Conservation (phyloP, 1,140 invertebrate species). For the Hermetia illucens region DNA sequence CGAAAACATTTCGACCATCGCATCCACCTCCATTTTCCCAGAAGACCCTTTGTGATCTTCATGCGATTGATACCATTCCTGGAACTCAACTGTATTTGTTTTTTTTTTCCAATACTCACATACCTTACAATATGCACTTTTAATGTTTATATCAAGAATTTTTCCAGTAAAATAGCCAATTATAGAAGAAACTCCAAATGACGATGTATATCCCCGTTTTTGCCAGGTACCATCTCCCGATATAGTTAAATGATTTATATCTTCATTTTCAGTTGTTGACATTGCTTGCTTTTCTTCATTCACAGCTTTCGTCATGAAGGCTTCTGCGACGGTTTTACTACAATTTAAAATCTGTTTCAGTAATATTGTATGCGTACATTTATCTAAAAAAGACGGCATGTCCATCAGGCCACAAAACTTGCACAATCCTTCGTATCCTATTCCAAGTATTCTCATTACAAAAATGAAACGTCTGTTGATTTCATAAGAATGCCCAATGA, state of each 20-base stretch:
- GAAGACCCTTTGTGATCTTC: constrained; percentile 12
- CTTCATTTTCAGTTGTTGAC: not conserved
- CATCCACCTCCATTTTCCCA: constrained; percentile 16
- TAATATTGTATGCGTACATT: constrained; percentile 4
- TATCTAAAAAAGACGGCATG: constrained; percentile 2
- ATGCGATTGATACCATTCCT: constrained; percentile 2
- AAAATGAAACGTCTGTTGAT: constrained; percentile 1
- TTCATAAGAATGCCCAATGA: not conserved
- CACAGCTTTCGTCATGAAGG: too few species aligned
- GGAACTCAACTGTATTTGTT: not conserved
- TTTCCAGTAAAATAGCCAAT: constrained; percentile 11
- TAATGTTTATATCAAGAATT: constrained; percentile 8
- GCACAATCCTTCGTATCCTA: not conserved
- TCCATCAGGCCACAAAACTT: not conserved
- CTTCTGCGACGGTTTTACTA: constrained; percentile 3
- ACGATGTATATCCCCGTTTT: constrained; percentile 9
- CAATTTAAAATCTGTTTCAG: constrained; percentile 4
- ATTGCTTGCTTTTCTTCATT: constrained; percentile 6
- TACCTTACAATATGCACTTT: constrained; percentile 2
- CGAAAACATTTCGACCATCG: constrained; percentile 15
- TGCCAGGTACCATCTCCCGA: constrained; percentile 14
- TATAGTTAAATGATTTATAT: constrained; percentile 5
- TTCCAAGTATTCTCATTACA: constrained; percentile 3
- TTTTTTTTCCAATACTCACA: constrained; percentile 4
- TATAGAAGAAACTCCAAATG: constrained; percentile 9